phyloP scores from a whole-genome alignment of 1,140 invertebrate genomes.

The Nasonia vitripennis region DNA sequence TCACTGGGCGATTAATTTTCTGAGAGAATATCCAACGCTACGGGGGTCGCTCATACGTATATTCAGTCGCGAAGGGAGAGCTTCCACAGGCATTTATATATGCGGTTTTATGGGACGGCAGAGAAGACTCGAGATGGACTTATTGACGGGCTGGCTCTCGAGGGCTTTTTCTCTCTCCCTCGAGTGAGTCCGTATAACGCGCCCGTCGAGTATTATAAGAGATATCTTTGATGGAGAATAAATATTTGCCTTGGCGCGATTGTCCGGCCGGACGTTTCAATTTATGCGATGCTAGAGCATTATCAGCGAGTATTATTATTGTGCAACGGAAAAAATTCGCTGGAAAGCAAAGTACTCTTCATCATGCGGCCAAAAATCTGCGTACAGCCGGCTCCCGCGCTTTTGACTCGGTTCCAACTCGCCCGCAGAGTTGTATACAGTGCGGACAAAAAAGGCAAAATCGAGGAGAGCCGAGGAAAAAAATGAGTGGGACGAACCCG shows the following conservation, averaged over 20 bases:
- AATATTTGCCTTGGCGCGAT: neutral
- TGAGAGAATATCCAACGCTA: neutral
- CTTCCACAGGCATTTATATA: neutral
- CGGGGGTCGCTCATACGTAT: neutral
- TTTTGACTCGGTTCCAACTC: too few relatives aligned
- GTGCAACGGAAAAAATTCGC: too few relatives aligned
- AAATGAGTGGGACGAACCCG: neutral
- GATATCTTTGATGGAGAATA: constrained; percentile 11
- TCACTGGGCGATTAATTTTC: constrained; percentile 25
- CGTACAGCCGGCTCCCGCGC: too few relatives aligned
- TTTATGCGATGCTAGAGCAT: neutral
- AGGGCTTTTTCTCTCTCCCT: constrained; percentile 6
- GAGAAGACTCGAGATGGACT: neutral
- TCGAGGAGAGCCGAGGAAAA: neutral
- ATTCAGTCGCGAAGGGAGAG: neutral
- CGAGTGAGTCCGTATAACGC: neutral
- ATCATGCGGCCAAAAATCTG: too few relatives aligned
- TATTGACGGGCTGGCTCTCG: neutral
- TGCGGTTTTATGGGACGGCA: neutral
- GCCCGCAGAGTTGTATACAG: too few relatives aligned
- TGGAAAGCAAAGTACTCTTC: too few relatives aligned
- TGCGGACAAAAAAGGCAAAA: too few relatives aligned
- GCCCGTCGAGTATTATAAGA: neutral
- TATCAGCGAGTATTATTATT: neutral
- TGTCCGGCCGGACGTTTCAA: neutral